Evolutionary conservation across 2,113 vertebrate species (phyloP), one percentile per base, ranked within the genome.

Genomic region (Ictalurus punctatus): DNA sequence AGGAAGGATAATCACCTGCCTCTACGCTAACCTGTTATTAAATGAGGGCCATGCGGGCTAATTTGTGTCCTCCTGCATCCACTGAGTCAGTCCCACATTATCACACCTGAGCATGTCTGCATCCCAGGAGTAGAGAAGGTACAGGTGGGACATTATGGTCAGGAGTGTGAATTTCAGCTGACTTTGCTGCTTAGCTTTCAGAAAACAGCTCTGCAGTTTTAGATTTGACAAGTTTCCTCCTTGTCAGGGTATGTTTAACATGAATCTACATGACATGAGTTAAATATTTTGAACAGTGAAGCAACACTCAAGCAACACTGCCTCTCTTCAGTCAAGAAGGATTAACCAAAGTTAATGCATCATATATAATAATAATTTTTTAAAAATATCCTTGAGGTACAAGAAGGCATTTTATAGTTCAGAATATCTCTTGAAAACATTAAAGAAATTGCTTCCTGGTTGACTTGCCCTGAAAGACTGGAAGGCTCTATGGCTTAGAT

Each of bases 31-130:
- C 92, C 91, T 92, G 88, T 90, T 85, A 86, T 93, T 90, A 88
- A 85, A 93, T 95, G 93, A 92, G 93, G 94, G 95, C 91, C 90
- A 94, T 95, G 91, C 83, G 93, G 95, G 94, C 87, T 86, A 88
- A 86, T 92, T 93, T 88, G 76, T 81, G 74, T 56, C 63, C 80
- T 84, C 76, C 81, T 56, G 80, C 86, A 86, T 86, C 65, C 83
- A 83, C 85, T 87, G 82, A 88, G 63, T 67, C 82, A 82, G 63
- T 81, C 92, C 76, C 90, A 87, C 84, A 86, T 89, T 61, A 89
- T 91, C 91, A 90, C 69, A 89, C 93, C 93, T 92, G 94, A 93
- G 48, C 89, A 88, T 90, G 86, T 92, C 84, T 84, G 79, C 74
- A 80, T 83, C 58, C 74, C 52, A 86, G 48, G 48, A 34, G 82